Evolutionary conservation across 2,888 invertebrate genomes (phyloP), one percentile per base, ranked within the genome.

Genomic region (Conchocele bisecta): DNA sequence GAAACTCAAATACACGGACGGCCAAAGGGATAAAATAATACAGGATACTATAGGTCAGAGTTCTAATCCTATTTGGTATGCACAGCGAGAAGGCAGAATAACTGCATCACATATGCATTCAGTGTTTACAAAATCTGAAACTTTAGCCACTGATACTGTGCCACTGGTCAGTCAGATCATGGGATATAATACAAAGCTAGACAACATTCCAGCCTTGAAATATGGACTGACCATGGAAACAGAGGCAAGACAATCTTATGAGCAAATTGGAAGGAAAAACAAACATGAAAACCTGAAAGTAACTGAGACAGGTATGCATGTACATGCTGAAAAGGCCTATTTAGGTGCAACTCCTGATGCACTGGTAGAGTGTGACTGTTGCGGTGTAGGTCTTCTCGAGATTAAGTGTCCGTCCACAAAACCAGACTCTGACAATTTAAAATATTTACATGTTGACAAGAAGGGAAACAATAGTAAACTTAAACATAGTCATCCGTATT

Each of bases 371-470:
- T 60, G 60, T 35, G 24, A 48, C 11, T 33, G 60, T 33, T 60
- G 60, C 37, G 60, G 60, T 20, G 22, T 44, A 7, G 60, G 60
- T n/a, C 26, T 37, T 15, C 26, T 60, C 3, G 60, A 60, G 17
- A 37, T 60, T 9, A 60, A 60, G 31, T 60, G 37, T 31, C 60
- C 60, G 11, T 11, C 15, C 9, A 6, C 42, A 6, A 29, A 20
- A 0, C 22, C 58, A 29, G 13, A 44, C 5, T 17, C 53, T n/a
- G 2, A 20, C 17, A 28, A 53, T 20, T 28, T 28, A 6, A n/a
- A 15, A 2, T 53, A 29, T 31, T 11, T 31, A 28, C 26, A 24
- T 24, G 6, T 44, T 44, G 44, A 44, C 3, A 13, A 44, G 13
- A 17, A 17, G 13, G 13, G 20, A 5, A 3, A n/a, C n/a, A n/a